Conservation (phyloP, 37 sponge, comb jelly and placozoan species). For the Aplysina aerophoba region DNA sequence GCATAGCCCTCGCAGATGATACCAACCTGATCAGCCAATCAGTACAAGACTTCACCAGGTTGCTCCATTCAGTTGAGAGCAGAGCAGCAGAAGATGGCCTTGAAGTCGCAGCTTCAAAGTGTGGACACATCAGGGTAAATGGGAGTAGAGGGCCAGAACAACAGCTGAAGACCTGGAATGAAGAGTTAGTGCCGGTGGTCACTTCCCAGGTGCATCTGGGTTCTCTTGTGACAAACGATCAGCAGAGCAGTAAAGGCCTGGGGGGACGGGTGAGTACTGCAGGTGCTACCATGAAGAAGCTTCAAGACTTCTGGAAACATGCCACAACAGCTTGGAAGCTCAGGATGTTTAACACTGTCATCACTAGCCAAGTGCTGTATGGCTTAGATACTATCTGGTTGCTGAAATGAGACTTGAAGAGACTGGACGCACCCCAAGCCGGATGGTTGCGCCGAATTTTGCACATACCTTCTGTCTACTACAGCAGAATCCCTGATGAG, state of each 20-base stretch:
- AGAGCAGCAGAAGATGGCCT: constrained; percentile 7
- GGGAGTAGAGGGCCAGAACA: not conserved
- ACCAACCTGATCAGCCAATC: not conserved
- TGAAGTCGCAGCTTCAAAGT: not conserved
- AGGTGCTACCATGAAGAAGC: constrained; percentile 15
- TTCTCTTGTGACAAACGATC: not conserved
- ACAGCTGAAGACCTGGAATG: not conserved
- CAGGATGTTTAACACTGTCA: too few relatives aligned
- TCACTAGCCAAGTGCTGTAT: too few relatives aligned
- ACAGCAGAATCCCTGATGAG: too few relatives aligned
- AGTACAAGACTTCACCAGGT: not conserved
- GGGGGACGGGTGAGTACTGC: not conserved
- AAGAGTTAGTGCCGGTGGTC: not conserved
- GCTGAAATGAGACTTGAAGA: too few relatives aligned
- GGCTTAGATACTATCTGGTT: too few relatives aligned
- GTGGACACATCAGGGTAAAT: not conserved
- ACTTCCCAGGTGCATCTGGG: constrained; percentile 10
- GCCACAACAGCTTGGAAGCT: not conserved
- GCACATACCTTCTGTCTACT: too few relatives aligned
- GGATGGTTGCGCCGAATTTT: too few relatives aligned
- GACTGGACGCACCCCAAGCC: too few relatives aligned
- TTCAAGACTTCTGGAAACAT: constrained; percentile 1
- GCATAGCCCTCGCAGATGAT: not conserved
- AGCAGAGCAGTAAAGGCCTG: not conserved
- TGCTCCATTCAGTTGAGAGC: constrained; percentile 7